A percentile compares a stretch with the other conserved stretches of the same genome.
phyloP scores from a whole-genome alignment of 2,113 vertebrate genomes.

The Illadopsis cleaveri region DNA sequence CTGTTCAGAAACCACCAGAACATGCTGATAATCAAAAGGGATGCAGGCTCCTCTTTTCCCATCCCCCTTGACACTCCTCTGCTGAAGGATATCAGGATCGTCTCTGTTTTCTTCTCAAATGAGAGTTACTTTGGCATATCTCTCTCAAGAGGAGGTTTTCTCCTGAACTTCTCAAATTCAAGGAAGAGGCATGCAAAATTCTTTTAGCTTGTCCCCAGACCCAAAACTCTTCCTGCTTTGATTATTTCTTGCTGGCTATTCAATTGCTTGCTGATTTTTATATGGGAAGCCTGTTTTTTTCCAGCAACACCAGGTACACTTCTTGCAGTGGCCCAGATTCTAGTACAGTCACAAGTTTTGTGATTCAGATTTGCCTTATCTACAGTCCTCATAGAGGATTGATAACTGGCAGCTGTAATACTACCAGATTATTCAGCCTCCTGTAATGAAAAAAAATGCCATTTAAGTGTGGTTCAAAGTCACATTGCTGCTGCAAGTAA shows the following conservation, averaged over 20 bases:
- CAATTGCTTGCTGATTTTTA: not conserved
- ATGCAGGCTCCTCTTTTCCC: not conserved
- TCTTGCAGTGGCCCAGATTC: not conserved
- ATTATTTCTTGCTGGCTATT: not conserved
- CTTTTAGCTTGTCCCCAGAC: not conserved
- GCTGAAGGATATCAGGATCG: not conserved
- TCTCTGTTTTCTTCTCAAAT: not conserved
- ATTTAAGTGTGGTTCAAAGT: not conserved
- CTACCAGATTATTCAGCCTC: not conserved
- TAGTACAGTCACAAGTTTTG: not conserved
- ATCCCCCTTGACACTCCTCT: not conserved
- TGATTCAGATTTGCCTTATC: not conserved
- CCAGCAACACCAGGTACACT: not conserved
- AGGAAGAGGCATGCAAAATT: not conserved
- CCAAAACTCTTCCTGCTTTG: not conserved
- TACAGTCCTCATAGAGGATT: not conserved
- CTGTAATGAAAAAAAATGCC: not conserved
- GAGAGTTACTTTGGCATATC: not conserved
- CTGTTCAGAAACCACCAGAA: not conserved
- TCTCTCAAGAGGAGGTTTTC: not conserved
- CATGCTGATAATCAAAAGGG: not conserved
- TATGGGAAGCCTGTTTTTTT: not conserved
- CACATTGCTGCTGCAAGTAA: not conserved
- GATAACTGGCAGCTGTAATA: not conserved
- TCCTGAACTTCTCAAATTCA: not conserved